Conservation (phyloP, 2,888 invertebrate species). For the Cerceris rybyensis region DNA sequence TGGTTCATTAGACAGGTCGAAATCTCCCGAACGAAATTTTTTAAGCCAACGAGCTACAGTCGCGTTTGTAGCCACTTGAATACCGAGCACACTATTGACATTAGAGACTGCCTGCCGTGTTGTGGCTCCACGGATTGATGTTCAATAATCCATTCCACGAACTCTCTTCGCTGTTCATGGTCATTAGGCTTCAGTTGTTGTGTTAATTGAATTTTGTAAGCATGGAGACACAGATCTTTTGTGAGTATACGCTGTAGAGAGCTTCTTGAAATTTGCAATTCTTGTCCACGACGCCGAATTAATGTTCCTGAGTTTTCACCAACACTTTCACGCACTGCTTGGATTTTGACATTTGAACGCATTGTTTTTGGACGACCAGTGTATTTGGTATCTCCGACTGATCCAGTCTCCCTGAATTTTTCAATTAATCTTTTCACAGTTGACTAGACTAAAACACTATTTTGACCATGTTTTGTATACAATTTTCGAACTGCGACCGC, state of each 20-base stretch:
- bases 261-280: conserved; percentile 64
- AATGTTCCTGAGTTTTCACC: conserved; percentile 68
- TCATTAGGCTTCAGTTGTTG: conserved; percentile 67
- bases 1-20: too few relatives aligned
- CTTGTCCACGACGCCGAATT: conserved; percentile 66
- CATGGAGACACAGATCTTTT: conserved; percentile 63
- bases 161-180: conserved; percentile 59
- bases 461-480: too few relatives aligned
- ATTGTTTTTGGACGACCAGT: conserved; percentile 64
- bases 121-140: too few relatives aligned
- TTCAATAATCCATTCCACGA: conserved; percentile 52
- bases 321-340: conserved; percentile 60
- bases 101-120: too few relatives aligned
- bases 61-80: too few relatives aligned
- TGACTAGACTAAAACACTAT: too few relatives aligned
- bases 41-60: too few relatives aligned
- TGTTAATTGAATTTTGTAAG: conserved; percentile 65
- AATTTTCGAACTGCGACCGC: too few relatives aligned
- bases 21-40: too few relatives aligned
- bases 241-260: conserved; percentile 63
- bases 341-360: conserved; percentile 59
- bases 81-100: too few relatives aligned
- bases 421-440: too few relatives aligned
- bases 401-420: too few relatives aligned
- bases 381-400: conserved; percentile 62